Evolutionary conservation across 2,797 vertebrate species (phyloP), one percentile per base, ranked within the genome.

Genomic region (Bradypus variegatus): DNA sequence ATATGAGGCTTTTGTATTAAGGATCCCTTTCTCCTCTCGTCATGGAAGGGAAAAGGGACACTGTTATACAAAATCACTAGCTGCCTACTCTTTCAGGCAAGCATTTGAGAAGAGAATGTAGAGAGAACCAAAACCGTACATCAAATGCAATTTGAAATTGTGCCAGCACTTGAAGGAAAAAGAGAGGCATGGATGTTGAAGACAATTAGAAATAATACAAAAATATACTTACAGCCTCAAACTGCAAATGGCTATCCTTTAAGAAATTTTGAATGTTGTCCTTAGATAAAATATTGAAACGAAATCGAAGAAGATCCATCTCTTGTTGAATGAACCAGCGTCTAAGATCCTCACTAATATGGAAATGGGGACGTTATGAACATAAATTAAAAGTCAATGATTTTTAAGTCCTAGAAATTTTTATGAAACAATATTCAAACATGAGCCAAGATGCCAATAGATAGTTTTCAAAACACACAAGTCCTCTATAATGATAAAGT

Each of bases 271-370:
- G 98, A 95, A 98, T 98, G 94, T 98, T 96, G 60, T 89, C 15
- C 0, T 94, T 14, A 8, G 0, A 0, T 75, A 99, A 97, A 0
- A 96, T 23, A 38, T 7, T 95, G 95, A 99, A 99, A 80, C 98
- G 98, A 38, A 98, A 98, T 64, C 98, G 98, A 94, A 99, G 99
- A 31, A 99, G 98, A 97, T 99, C 99, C 94, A 99, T 98, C 97
- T 99, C 99, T 96, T 99, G 99, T 93, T 99, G 99, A 95, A 99
- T 99, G 95, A 99, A 99, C 99, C 99, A 99, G 31, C 99, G 98
- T 55, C 99, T 98, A 81, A 99, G 98, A 92, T 99, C 99, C 96
- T 99, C 99, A 62, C 99, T 99, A 95, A 33, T 97, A 95, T 25
- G 41, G 6, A 96, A 25, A 94, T 13, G 76, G 62, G 31, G 33